Conservation (phyloP, 2,113 vertebrate species). For the Steatornis caripensis region DNA sequence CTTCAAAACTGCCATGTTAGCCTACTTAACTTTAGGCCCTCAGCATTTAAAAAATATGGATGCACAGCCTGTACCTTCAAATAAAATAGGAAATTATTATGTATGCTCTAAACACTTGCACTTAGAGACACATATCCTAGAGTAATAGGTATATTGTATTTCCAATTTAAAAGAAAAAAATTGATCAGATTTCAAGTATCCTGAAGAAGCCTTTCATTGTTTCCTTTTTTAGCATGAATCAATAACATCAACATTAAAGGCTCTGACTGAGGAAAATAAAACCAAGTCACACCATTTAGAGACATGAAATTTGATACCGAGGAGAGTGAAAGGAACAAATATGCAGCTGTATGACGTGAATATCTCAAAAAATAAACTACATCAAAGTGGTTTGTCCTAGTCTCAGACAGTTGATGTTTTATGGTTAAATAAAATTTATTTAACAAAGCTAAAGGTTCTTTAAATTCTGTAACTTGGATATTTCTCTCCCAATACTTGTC, state of each 20-base stretch:
- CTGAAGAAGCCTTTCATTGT: slow-evolving; percentile 41
- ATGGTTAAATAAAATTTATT: not conserved
- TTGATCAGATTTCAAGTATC: slow-evolving; percentile 57
- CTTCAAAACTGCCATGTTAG: not conserved
- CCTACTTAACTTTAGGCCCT: not conserved
- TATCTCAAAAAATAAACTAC: slow-evolving; percentile 5
- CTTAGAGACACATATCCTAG: slow-evolving; percentile 33
- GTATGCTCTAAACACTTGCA: slow-evolving; percentile 19
- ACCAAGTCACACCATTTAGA: slow-evolving; percentile 23
- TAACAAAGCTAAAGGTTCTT: not conserved
- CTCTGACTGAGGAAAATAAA: slow-evolving; percentile 60
- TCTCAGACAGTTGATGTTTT: not conserved
- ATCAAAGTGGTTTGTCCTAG: not conserved
- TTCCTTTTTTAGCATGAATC: slow-evolving; percentile 32
- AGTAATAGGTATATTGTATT: slow-evolving; percentile 46
- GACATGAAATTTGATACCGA: slow-evolving; percentile 27
- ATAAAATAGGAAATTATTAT: slow-evolving; percentile 38
- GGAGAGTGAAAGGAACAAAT: slow-evolving; percentile 38
- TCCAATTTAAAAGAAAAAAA: slow-evolving; percentile 51
- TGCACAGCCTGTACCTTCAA: slow-evolving; percentile 1
- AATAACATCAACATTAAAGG: slow-evolving; percentile 58
- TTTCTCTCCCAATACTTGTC: not conserved
- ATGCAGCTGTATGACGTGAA: not conserved
- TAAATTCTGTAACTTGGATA: not conserved
- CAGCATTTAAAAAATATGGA: not conserved